Base-by-base conservation (phyloP, 2,797 vertebrate species). In the Hafferia zeledoni region DNA sequence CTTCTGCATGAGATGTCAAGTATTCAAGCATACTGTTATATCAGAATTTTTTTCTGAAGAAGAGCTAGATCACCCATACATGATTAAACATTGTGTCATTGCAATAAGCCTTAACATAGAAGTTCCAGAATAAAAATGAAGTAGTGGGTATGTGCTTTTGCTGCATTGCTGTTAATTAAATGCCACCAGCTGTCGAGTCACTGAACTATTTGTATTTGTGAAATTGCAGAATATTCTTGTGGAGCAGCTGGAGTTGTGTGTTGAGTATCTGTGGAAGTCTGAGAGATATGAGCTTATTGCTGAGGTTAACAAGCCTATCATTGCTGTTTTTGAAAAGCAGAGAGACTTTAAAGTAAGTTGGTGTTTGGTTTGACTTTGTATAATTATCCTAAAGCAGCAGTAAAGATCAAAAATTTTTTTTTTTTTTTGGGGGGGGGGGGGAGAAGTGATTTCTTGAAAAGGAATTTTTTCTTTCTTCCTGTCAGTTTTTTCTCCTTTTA, bases 181-280 rank as follows among this genome's bases (percentile, higher is more conserved):
- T 89, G 33, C 57, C 56, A 76, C 65, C 52, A 83, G 56, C 69
- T 94, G 47, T 67, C 2, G 13, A 87, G 18, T 80, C 30, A 43
- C 30, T 57, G 37, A 88, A 37, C 69, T 72, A 2, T 87, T 94
- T 94, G 64, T 46, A 13, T 81, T 55, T 95, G 49, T 95, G 83
- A 65, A 46, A 90, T 77, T 96, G 39, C 88, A 99, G 99, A 98
- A 98, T 94, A 98, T 99, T 24, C 98, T 99, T 61, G 99, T 99
- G 91, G 99, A 99, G 93, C 99, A 99, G 98, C 98, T 99, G 93
- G 99, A 99, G 92, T 94, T 99, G 94, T 99, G 99, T 96, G 99
- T 99, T 92, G 99, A 99, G 71, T 99, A 99, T 88, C 98, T 99
- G 64, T 99, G 99, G 99, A 99, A 99, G 90, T 99, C 99, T 4